Percentiles rank a stretch among this genome's conserved stretches.
Conservation (phyloP, 2,888 invertebrate genomes). For the Xanthia icteritia region DNA sequence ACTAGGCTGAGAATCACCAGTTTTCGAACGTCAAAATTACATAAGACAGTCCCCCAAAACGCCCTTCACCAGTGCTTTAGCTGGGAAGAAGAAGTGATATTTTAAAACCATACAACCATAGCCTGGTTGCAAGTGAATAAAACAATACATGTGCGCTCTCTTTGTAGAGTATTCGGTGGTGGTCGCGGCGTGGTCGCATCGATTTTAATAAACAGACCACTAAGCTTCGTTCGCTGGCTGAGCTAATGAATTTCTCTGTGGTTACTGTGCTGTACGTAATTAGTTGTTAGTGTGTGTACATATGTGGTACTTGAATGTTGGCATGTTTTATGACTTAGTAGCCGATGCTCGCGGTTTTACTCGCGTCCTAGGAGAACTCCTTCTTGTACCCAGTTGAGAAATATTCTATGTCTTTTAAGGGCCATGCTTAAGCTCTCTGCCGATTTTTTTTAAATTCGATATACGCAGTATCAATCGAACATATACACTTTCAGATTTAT, state of each 20-base stretch:
- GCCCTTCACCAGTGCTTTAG: too few relatives aligned
- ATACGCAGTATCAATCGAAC: too few relatives aligned
- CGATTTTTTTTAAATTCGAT: neutral
- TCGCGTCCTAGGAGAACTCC: neutral
- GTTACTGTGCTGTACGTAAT: slow-evolving; percentile 47
- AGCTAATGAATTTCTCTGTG: slow-evolving; percentile 67
- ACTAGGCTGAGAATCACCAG: too few relatives aligned
- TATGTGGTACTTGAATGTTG: slow-evolving; percentile 9
- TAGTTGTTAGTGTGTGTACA: slow-evolving; percentile 46
- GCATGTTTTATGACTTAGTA: slow-evolving; percentile 18
- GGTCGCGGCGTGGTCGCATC: slow-evolving; percentile 61
- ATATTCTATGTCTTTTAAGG: neutral
- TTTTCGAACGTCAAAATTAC: too few relatives aligned
- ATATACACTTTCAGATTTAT: neutral
- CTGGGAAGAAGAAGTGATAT: too few relatives aligned
- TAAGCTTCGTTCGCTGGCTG: slow-evolving; percentile 51
- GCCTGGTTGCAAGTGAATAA: slow-evolving; percentile 7
- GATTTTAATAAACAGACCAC: slow-evolving; percentile 67
- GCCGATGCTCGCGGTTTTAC: neutral
- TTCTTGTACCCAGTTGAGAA: neutral
- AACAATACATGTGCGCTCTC: slow-evolving; percentile 27
- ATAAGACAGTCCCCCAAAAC: too few relatives aligned
- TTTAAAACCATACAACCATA: too few relatives aligned
- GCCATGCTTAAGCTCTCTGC: neutral
- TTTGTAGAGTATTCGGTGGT: slow-evolving; percentile 27